These are phyloP conservation scores for Agrilus biguttatus DNA, from an alignment of 2,888 invertebrate species.

Conservation along the genomic window DNA sequence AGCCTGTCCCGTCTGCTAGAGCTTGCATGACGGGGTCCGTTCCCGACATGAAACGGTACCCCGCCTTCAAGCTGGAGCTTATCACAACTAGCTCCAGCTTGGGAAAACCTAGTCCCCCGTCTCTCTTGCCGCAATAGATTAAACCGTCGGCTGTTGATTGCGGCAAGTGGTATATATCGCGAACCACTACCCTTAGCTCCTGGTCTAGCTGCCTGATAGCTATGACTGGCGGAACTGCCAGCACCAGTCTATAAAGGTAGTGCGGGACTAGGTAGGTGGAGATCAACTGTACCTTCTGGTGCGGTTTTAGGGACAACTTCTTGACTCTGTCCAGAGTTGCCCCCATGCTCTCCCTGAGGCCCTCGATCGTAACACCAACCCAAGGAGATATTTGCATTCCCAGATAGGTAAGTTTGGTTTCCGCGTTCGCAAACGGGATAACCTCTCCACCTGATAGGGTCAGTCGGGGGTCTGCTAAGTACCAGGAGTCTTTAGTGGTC, in stretches of 20 bases:
- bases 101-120: slow-evolving; percentile 21
- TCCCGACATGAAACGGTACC: slow-evolving; percentile 6
- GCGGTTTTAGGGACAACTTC: too few relatives aligned
- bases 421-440: slow-evolving; percentile 12
- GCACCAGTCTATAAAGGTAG: slow-evolving; percentile 20
- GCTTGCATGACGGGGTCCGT: slow-evolving; percentile 14
- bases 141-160: too few relatives aligned
- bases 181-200: too few relatives aligned
- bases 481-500: slow-evolving; percentile 16
- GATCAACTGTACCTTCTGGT: slow-evolving; percentile 10
- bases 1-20: slow-evolving; percentile 11
- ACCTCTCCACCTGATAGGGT: slow-evolving; percentile 20
- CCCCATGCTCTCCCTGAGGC: too few relatives aligned
- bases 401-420: slow-evolving; percentile 4
- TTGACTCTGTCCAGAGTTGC: too few relatives aligned
- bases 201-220: slow-evolving; percentile 11
- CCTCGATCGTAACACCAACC: too few relatives aligned
- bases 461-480: slow-evolving; percentile 23
- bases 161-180: too few relatives aligned
- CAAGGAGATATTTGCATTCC: background rate
- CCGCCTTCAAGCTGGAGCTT: slow-evolving; percentile 7
- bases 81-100: slow-evolving; percentile 6
- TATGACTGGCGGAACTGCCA: slow-evolving; percentile 14
- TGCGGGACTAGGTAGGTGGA: slow-evolving; percentile 24
- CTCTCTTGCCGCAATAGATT: slow-evolving; percentile 10